Percentiles rank a stretch among this genome's conserved stretches.
Evolutionary conservation across 2,797 vertebrate species (phyloP).

Genomic region (Xiphophorus birchmanni): DNA sequence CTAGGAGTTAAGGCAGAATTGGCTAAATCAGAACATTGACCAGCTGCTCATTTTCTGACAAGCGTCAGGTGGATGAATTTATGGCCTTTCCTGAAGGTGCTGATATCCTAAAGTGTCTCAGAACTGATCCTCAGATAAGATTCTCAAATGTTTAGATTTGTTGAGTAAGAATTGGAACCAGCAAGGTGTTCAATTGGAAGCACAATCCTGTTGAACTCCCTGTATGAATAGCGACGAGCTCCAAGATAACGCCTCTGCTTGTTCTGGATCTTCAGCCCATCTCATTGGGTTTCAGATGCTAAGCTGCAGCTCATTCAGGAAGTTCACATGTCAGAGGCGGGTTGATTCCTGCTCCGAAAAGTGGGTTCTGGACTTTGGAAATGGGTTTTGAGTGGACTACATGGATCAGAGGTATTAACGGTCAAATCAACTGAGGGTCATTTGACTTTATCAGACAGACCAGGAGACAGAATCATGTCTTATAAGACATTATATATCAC

Average conservation of each 20-base stretch:
- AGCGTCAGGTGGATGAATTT: not conserved
- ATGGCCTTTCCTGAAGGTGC: not conserved
- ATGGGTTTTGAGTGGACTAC: no score
- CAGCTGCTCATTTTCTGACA: not conserved
- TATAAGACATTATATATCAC: not conserved
- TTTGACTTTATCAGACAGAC: not conserved
- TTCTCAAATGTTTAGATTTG: not conserved
- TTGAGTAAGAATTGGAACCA: conserved; percentile 1
- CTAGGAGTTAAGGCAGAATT: not conserved
- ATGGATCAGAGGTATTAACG: no score
- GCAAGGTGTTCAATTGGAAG: not conserved
- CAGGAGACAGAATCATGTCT: not conserved
- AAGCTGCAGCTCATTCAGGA: conserved; percentile 10
- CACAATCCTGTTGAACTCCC: not conserved
- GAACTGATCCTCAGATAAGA: not conserved
- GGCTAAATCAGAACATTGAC: not conserved
- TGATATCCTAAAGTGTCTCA: not conserved
- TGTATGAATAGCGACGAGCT: conserved; percentile 24
- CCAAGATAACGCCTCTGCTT: not conserved
- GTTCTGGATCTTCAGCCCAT: not conserved
- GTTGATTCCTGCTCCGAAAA: not conserved
- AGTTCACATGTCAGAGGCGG: not conserved
- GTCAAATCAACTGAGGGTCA: no score
- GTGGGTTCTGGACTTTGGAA: no score
- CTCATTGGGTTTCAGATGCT: conserved; percentile 40